Evolutionary conservation across 1,140 invertebrate species (phyloP), one percentile per base, ranked within the genome.

Genomic region (Batillaria attramentaria): DNA sequence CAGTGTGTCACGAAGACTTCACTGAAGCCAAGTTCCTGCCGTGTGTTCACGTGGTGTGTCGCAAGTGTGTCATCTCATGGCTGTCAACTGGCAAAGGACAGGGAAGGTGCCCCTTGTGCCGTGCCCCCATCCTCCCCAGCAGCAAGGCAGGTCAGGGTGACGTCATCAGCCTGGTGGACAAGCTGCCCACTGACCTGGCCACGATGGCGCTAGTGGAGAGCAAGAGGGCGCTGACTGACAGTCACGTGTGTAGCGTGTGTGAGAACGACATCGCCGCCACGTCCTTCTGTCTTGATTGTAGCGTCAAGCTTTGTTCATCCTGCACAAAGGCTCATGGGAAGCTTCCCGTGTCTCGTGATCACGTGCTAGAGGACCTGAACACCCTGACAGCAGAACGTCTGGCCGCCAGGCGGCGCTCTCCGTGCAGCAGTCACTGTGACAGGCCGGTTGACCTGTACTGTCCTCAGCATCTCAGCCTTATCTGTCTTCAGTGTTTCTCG

Each of bases 1-100:
- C 66, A n/a, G 35, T 69, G 66, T 69, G 66, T n/a, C 66, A 41
- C 66, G 37, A 69, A 28, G 66, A 69, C 35, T n/a, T 69, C 66
- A 2, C 20, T 2, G 16, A 39, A 24, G 35, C 66, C 66, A 69
- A 69, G 66, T 41, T 69, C 16, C 37, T 69, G 13, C 66, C 66
- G 16, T 69, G 66, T 39, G 20, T 24, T 3, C 66, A 69, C 66
- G 35, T 69, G 66, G 66, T 39, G 2, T 69, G 66, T 5, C 66
- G 66, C 37, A 18, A 33, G 20, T 69, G 66, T 24, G 37, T 69
- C 13, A 35, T 69, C 8, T 39, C 66, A 35, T 20, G 39, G 37
- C 35, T 69, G 66, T n/a, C n/a, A n/a, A n/a, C n/a, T n/a, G 16
- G 20, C 35, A 18, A 20, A 8, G 37, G 66, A 20, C 33, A 8